Conservation (phyloP, 2,888 invertebrate species). For the Pheosia gnoma region DNA sequence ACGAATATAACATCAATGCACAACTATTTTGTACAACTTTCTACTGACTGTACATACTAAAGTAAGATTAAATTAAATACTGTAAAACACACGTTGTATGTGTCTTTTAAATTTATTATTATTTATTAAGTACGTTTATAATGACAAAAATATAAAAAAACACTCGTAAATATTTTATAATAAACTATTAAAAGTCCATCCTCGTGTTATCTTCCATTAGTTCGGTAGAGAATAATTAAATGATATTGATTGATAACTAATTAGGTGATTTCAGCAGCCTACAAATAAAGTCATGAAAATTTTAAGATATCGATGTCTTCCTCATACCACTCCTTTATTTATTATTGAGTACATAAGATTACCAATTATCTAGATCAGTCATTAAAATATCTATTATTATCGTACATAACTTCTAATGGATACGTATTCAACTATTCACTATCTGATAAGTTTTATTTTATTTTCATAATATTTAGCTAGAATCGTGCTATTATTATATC, state of each 20-base stretch:
- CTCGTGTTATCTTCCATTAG: slow-evolving; percentile 68
- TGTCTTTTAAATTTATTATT: slow-evolving; percentile 77
- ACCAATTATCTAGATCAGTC: too few relatives aligned
- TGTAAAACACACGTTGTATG: slow-evolving; percentile 82
- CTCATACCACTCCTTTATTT: not conserved
- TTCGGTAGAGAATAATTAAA: slow-evolving; percentile 31
- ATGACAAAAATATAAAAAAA: slow-evolving; percentile 74
- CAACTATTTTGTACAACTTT: slow-evolving; percentile 72
- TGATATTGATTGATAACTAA: slow-evolving; percentile 14
- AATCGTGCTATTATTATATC: too few relatives aligned
- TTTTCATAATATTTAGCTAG: too few relatives aligned
- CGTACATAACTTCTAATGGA: too few relatives aligned
- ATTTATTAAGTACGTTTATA: slow-evolving; percentile 81
- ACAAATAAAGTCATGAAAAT: slow-evolving; percentile 2
- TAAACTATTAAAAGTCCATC: slow-evolving; percentile 75
- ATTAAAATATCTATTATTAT: too few relatives aligned
- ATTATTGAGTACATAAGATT: not conserved
- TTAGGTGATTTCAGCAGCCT: slow-evolving; percentile 9
- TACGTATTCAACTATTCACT: too few relatives aligned
- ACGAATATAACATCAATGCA: slow-evolving; percentile 65
- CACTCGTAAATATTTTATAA: slow-evolving; percentile 79
- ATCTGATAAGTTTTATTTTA: too few relatives aligned
- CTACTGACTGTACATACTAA: slow-evolving; percentile 80
- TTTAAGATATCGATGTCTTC: slow-evolving; percentile 6
- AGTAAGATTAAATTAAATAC: slow-evolving; percentile 81